Evolutionary conservation across 1,140 invertebrate species (phyloP).

Genomic region (Pogonomyrmex barbatus): DNA sequence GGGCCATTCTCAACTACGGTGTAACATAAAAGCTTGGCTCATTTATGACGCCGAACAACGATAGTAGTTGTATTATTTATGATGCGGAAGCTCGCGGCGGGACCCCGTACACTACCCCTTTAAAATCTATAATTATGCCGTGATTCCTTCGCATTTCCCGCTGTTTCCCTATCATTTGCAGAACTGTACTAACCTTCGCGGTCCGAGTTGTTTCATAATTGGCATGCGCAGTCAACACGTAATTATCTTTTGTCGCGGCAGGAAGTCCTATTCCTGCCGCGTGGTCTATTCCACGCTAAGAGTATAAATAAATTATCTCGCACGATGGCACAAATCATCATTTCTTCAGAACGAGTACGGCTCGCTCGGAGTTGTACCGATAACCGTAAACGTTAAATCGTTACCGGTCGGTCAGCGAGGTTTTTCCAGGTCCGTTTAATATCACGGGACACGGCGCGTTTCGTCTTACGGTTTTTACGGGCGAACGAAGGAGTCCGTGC

Average conservation of each 20-base stretch:
- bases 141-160: slow-evolving; percentile 55
- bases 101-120: slow-evolving; percentile 34
- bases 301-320: neutral
- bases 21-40: slow-evolving; percentile 60
- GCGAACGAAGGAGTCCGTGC: neutral
- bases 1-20: slow-evolving; percentile 47
- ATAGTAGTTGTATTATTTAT: slow-evolving; percentile 66
- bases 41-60: slow-evolving; percentile 59
- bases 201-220: slow-evolving; percentile 41
- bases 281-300: neutral
- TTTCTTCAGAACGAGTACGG: neutral
- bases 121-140: slow-evolving; percentile 61
- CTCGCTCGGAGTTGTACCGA: neutral
- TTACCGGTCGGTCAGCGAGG: neutral
- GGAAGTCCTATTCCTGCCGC: slow-evolving; percentile 24
- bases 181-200: slow-evolving; percentile 30
- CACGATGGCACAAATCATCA: neutral
- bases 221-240: slow-evolving; percentile 32
- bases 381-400: slow-evolving; percentile 16
- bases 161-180: slow-evolving; percentile 58
- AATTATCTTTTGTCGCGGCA: slow-evolving; percentile 52
- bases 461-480: slow-evolving; percentile 21
- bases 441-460: slow-evolving; percentile 11
- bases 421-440: neutral
- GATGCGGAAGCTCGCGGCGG: slow-evolving; percentile 46